These are phyloP conservation scores for Siniperca undulata DNA, from an alignment of 2,797 vertebrate genomes.

Conservation along the genomic window DNA sequence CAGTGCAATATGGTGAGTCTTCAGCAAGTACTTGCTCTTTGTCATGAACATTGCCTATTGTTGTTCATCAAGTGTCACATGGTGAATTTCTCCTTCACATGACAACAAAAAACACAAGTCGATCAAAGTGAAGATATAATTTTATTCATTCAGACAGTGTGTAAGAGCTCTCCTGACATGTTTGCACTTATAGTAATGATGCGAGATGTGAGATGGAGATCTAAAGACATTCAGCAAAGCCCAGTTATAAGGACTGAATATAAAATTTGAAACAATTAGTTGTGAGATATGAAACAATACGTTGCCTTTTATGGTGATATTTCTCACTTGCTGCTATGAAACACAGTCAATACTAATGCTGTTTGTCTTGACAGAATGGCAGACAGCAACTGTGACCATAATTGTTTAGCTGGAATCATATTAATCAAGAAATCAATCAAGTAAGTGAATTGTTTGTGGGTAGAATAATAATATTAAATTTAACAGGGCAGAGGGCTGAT, in stretches of 20 bases:
- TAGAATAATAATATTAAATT: constrained; percentile 27
- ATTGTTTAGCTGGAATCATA: constrained; percentile 38
- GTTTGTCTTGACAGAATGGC: constrained; percentile 25
- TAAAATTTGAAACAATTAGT: background rate
- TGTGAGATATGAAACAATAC: constrained; percentile 12
- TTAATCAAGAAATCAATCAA: constrained; percentile 50
- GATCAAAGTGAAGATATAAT: background rate
- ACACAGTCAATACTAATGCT: constrained; percentile 31
- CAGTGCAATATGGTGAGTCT: background rate
- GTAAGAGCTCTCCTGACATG: constrained; percentile 23
- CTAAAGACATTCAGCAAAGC: constrained; percentile 9
- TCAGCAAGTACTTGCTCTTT: constrained; percentile 18
- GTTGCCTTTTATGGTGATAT: constrained; percentile 3
- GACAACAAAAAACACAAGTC: constrained; percentile 39
- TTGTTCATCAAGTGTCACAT: constrained; percentile 10
- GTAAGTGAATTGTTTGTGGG: constrained; percentile 35
- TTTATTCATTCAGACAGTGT: constrained; percentile 24
- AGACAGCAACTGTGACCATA: constrained; percentile 21
- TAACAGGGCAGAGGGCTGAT: background rate
- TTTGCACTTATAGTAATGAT: background rate
- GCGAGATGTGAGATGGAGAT: constrained; percentile 3
- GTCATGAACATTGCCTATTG: constrained; percentile 19
- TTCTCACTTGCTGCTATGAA: constrained; percentile 10
- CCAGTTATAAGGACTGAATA: background rate
- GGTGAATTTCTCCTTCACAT: constrained; percentile 2